Evolutionary conservation across 2,113 vertebrate genomes (phyloP), one percentile per base, ranked within the genome.

Genomic region (Paramormyrops kingsleyae): DNA sequence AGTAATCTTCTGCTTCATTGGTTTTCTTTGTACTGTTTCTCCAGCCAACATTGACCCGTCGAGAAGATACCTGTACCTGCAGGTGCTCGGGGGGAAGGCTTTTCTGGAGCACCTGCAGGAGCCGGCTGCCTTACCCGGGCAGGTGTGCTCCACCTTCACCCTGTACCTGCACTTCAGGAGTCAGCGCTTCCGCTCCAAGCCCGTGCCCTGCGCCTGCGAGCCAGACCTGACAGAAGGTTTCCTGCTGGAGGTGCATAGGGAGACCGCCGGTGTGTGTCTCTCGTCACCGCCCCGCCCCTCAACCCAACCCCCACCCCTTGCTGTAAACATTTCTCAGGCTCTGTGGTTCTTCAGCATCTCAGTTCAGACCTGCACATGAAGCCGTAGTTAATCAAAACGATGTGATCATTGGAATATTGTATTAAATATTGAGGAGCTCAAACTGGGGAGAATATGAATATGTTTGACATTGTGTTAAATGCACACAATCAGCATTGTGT

Each of bases 81-180:
- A 99, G 95, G 96, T 99, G 92, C 96, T 98, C 93, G 97, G 98
- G 92, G 99, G 99, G 91, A 99, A 97, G 94, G 99, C 99, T 91
- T 99, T 99, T 94, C 95, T 99, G 93, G 99, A 99, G 90, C 98
- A 99, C 93, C 97, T 99, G 62, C 97, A 99, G 92, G 98, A 99
- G 92, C 97, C 97, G 0, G 97, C 98, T 85, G 97, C 97, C 93
- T 95, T 98, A 93, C 98, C 98, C 77, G 98, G 98, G 90, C 98
- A 99, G 92, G 93, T 96, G 89, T 97, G 96, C 94, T 97, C 97
- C 39, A 99, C 98, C 0, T 99, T 98, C 92, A 99, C 96, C 21
- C 96, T 99, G 88, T 97, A 96, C 94, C 94, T 99, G 59, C 97
- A 99, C 94, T 99, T 98, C 92, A 97, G 97, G 92, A 98, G 97